phyloP scores from a whole-genome alignment of 2,888 invertebrate species.

The Abrostola tripartita region DNA sequence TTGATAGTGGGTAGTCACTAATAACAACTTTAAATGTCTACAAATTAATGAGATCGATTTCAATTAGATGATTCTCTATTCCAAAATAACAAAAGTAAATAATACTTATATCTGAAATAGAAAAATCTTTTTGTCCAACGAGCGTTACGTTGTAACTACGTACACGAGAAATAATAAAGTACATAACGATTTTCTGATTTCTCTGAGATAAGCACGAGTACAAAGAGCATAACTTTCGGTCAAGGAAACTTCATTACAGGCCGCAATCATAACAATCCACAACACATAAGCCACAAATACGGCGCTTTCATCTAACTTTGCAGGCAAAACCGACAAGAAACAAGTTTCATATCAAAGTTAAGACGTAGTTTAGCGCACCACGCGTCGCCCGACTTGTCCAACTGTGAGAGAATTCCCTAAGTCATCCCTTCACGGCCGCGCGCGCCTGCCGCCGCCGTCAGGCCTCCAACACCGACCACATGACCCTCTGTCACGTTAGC shows the following conservation, averaged over 20 bases:
- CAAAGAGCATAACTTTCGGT: constrained; percentile 1
- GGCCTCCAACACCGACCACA: neutral
- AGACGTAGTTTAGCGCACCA: neutral
- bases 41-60: too few relatives aligned
- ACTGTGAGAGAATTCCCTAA: neutral
- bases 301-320: constrained; percentile 11
- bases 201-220: constrained; percentile 1
- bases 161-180: too few relatives aligned
- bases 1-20: too few relatives aligned
- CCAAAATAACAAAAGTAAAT: too few relatives aligned
- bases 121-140: too few relatives aligned
- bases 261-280: neutral
- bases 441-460: neutral
- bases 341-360: constrained; percentile 20
- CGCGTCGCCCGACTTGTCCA: neutral
- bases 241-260: constrained; percentile 9
- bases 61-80: too few relatives aligned
- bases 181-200: too few relatives aligned
- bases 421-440: constrained; percentile 3
- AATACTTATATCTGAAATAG: too few relatives aligned
- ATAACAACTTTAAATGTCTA: too few relatives aligned
- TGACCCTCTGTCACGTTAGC: neutral
- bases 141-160: too few relatives aligned
- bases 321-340: constrained; percentile 13
- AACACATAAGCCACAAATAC: constrained; percentile 10